Evolutionary conservation across 2,113 vertebrate genomes (phyloP), one percentile per base, ranked within the genome.

Genomic region (Aspiorhynchus laticeps): DNA sequence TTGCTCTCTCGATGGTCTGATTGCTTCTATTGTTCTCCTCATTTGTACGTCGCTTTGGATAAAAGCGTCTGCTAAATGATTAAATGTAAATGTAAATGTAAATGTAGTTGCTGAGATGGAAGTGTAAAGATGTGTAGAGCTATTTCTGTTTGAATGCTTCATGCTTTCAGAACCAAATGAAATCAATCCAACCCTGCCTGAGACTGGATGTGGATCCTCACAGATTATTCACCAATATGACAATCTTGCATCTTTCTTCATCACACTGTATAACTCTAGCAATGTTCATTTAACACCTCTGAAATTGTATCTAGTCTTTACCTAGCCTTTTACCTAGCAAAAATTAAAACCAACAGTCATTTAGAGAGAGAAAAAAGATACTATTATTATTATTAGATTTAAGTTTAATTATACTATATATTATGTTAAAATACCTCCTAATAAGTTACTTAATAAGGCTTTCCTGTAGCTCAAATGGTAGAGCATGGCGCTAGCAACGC

Each of bases 51-150:
- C n/a, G n/a, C n/a, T n/a, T n/a, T n/a, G n/a, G n/a, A n/a, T n/a
- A n/a, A n/a, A n/a, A n/a, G n/a, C n/a, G n/a, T n/a, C n/a, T n/a
- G n/a, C n/a, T n/a, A n/a, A n/a, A n/a, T n/a, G n/a, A n/a, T n/a
- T n/a, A n/a, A n/a, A n/a, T n/a, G n/a, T n/a, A n/a, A n/a, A n/a
- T n/a, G n/a, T n/a, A n/a, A n/a, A n/a, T n/a, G n/a, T n/a, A n/a
- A n/a, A n/a, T n/a, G n/a, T n/a, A 51, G 75, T 59, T 67, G 74
- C 76, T 36, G 59, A 81, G 17, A 86, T 76, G 38, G 48, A 84
- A 85, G 36, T 21, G 77, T 86, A 69, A 81, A 78, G 11, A 48
- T 65, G 36, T 12, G 10, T 82, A 12, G 19, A 12, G 17, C 17
- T 78, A 48, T 69, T 84, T 74, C 46, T n/a, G 31, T 41, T 31